Evolutionary conservation across 1,140 invertebrate species (phyloP).

Genomic region (Charaxes varanes): DNA sequence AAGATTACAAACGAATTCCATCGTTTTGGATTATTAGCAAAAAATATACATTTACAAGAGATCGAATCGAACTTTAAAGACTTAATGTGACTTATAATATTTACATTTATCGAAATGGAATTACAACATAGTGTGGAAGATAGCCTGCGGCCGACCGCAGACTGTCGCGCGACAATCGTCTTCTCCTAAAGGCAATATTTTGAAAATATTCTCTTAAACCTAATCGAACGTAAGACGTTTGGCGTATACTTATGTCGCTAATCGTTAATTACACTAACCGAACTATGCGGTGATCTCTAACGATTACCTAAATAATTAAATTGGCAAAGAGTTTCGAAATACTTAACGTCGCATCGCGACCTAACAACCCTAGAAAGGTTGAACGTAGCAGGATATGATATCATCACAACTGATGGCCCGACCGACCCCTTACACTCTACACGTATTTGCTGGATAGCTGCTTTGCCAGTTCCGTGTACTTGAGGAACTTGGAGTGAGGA

Average conservation of each 20-base stretch:
- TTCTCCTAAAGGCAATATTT: slow-evolving; percentile 69
- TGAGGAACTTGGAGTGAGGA: slow-evolving; percentile 96
- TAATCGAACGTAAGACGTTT: slow-evolving; percentile 72
- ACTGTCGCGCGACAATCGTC: slow-evolving; percentile 40
- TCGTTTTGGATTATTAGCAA: slow-evolving; percentile 56
- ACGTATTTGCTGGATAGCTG: slow-evolving; percentile 97
- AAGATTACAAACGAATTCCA: slow-evolving; percentile 27
- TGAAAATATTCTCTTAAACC: slow-evolving; percentile 69
- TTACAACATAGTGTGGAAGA: slow-evolving; percentile 64
- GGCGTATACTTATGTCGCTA: slow-evolving; percentile 73
- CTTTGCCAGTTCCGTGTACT: slow-evolving; percentile 97
- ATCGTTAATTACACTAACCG: slow-evolving; percentile 70
- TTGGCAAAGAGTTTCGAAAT: slow-evolving; percentile 74
- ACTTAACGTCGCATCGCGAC: slow-evolving; percentile 67
- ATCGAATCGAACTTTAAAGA: slow-evolving; percentile 70
- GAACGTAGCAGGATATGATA: slow-evolving; percentile 73
- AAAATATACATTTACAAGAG: slow-evolving; percentile 73
- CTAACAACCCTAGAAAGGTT: slow-evolving; percentile 59
- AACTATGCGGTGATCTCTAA: slow-evolving; percentile 68
- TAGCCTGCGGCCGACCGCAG: slow-evolving; percentile 33
- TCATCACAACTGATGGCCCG: slow-evolving; percentile 67
- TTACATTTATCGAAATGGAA: slow-evolving; percentile 72
- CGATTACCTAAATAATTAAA: slow-evolving; percentile 72
- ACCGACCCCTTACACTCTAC: slow-evolving; percentile 63
- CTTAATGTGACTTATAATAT: slow-evolving; percentile 65